Evolutionary conservation across 2,888 invertebrate species (phyloP).

Genomic region (Standfussiana lucernea): DNA sequence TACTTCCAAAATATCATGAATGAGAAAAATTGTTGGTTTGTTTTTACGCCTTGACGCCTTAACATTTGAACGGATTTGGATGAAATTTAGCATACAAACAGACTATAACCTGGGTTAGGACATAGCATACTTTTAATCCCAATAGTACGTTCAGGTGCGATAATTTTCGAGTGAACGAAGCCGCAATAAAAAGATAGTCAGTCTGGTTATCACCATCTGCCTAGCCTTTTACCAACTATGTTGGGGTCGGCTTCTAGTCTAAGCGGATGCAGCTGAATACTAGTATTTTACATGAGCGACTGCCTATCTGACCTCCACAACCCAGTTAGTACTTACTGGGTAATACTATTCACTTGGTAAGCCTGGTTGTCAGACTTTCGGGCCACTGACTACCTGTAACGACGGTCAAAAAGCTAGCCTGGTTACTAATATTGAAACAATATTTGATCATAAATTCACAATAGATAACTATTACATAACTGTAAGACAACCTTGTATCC

Average conservation of each 20-base stretch:
- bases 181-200: no score
- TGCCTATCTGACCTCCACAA: no score
- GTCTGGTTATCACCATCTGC: no score
- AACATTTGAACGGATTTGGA: background rate
- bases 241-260: no score
- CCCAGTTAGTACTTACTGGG: no score
- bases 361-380: no score
- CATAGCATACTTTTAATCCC: background rate
- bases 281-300: no score
- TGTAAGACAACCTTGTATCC: conserved; percentile 25
- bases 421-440: conserved; percentile 8
- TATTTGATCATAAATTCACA: conserved; percentile 29
- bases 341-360: no score
- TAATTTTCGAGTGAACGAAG: background rate
- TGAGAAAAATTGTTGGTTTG: background rate
- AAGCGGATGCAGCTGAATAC: no score
- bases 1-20: background rate
- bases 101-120: background rate
- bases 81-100: background rate
- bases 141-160: background rate
- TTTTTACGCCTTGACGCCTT: background rate
- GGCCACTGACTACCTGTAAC: no score
- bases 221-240: no score
- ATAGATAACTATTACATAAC: conserved; percentile 14
- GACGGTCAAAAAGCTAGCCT: background rate